A percentile compares a stretch with the other conserved stretches of the same genome.
Evolutionary conservation across 2,888 invertebrate genomes (phyloP).

Genomic region (Stenoptilia bipunctidactyla): DNA sequence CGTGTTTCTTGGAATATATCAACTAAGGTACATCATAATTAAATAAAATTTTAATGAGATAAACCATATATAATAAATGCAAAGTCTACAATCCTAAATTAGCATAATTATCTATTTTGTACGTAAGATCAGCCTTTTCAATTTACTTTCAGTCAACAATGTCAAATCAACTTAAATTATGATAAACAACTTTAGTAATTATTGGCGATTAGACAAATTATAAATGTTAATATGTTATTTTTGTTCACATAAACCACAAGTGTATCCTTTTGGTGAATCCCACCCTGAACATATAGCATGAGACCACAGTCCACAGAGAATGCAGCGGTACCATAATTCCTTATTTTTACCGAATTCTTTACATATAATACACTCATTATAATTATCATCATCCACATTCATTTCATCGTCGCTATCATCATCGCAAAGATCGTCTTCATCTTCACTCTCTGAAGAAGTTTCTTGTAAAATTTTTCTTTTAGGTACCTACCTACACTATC

Average conservation of each 20-base stretch:
- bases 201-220: constrained; percentile 7
- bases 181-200: background rate
- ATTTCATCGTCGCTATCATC: constrained; percentile 15
- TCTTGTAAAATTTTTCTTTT: constrained; percentile 16
- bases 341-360: constrained; percentile 21
- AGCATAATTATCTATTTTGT: too few relatives aligned
- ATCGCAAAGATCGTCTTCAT: constrained; percentile 13
- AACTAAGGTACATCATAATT: too few relatives aligned
- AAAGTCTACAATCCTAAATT: too few relatives aligned
- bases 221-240: constrained; percentile 13
- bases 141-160: too few relatives aligned
- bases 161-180: constrained; percentile 11
- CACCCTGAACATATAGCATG: constrained; percentile 22
- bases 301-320: constrained; percentile 21
- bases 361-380: constrained; percentile 18
- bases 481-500: too few relatives aligned
- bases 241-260: constrained; percentile 20
- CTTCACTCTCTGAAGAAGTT: constrained; percentile 18
- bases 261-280: constrained; percentile 21
- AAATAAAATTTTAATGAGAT: too few relatives aligned
- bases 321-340: constrained; percentile 22
- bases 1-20: too few relatives aligned
- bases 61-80: too few relatives aligned
- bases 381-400: constrained; percentile 17
- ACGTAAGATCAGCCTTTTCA: too few relatives aligned